A percentile compares a stretch with the other conserved stretches of the same genome.
Conservation (phyloP, 2,797 vertebrate genomes). For the Phrynocephalus forsythii region DNA sequence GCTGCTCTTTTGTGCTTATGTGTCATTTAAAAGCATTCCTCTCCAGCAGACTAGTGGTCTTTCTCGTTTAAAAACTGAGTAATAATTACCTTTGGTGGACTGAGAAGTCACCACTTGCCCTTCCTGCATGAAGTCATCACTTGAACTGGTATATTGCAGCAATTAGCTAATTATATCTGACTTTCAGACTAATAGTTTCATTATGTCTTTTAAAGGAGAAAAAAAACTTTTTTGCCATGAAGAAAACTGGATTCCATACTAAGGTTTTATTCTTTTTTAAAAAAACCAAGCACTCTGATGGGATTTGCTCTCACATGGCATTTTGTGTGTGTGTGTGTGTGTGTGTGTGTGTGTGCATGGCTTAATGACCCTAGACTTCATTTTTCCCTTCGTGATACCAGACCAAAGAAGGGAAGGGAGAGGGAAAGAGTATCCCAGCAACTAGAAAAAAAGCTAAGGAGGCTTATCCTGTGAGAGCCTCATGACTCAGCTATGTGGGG, state of each 20-base stretch:
- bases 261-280: constrained; percentile 49
- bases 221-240: constrained; percentile 24
- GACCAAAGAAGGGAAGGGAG: constrained; percentile 60
- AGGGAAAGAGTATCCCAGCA: constrained; percentile 68
- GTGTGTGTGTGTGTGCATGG: constrained; percentile 56
- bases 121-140: constrained; percentile 64
- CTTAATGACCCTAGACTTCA: constrained; percentile 70
- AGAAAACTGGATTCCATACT: constrained; percentile 47
- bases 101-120: constrained; percentile 60
- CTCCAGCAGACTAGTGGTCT: constrained; percentile 43
- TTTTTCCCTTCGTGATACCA: constrained; percentile 64
- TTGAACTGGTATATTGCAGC: constrained; percentile 53
- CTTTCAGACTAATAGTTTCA: constrained; percentile 47
- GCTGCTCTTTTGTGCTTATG: constrained; percentile 28
- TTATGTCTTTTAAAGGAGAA: constrained; percentile 31
- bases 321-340: constrained; percentile 63
- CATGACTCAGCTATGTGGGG: constrained; percentile 70
- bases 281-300: constrained; percentile 43
- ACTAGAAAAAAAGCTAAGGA: constrained; percentile 68
- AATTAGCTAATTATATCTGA: constrained; percentile 62
- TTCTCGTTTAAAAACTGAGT: constrained; percentile 43
- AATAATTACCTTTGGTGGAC: constrained; percentile 61
- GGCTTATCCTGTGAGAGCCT: constrained; percentile 72
- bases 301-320: constrained; percentile 68
- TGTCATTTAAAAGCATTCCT: constrained; percentile 41